Conservation (phyloP, 2,888 invertebrate genomes). For the Phymatocera aterrima region DNA sequence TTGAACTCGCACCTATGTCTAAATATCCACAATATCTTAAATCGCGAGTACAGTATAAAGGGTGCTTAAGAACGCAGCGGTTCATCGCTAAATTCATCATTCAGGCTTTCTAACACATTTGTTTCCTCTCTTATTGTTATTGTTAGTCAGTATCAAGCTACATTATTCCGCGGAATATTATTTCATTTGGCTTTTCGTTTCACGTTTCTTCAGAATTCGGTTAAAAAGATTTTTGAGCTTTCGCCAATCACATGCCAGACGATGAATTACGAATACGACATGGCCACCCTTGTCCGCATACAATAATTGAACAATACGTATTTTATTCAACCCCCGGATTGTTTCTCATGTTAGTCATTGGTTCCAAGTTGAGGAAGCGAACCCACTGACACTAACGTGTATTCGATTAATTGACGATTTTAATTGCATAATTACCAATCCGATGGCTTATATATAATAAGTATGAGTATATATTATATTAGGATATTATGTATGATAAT, state of each 20-base stretch:
- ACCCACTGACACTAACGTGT: neutral
- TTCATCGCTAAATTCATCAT: neutral
- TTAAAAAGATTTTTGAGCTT: neutral
- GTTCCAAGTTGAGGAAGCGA: neutral
- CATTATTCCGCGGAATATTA: neutral
- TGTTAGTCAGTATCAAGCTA: neutral
- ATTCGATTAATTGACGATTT: neutral
- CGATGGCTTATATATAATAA: neutral
- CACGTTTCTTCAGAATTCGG: neutral
- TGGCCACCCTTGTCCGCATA: neutral
- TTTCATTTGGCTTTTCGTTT: neutral
- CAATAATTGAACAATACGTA: neutral
- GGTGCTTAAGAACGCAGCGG: neutral
- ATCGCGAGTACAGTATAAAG: neutral
- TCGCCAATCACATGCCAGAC: neutral
- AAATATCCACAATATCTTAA: neutral
- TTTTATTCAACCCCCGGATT: neutral
- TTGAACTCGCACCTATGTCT: too few species aligned
- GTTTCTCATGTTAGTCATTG: neutral
- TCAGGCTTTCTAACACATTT: neutral
- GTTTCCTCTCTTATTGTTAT: neutral
- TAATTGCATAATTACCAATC: conserved; percentile 14
- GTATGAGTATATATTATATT: neutral
- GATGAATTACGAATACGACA: neutral
- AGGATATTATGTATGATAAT: neutral